phyloP scores from a whole-genome alignment of 2,797 vertebrate genomes.

The Tragopan temminckii region DNA sequence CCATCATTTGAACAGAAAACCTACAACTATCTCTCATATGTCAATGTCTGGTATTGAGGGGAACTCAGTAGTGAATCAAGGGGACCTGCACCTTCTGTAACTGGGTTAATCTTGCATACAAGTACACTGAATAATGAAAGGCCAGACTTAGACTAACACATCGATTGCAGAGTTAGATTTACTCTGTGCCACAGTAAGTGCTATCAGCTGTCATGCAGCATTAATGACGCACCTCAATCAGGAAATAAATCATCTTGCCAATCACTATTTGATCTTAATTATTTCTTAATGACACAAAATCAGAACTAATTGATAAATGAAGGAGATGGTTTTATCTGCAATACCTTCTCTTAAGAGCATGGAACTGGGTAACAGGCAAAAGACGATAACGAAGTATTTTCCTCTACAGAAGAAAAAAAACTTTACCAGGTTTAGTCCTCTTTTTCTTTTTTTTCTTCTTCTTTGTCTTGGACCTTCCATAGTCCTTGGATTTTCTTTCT shows the following conservation, averaged over 20 bases:
- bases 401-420: background rate
- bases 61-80: background rate
- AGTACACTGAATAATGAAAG: background rate
- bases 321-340: background rate
- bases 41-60: background rate
- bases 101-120: fast-evolving
- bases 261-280: background rate
- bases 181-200: background rate
- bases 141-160: background rate
- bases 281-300: background rate
- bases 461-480: constrained; percentile 90
- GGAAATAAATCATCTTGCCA: background rate
- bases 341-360: background rate
- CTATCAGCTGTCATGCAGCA: background rate
- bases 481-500: constrained; percentile 89
- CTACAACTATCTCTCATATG: background rate
- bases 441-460: constrained; percentile 97
- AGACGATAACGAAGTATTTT: background rate
- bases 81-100: background rate
- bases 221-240: background rate
- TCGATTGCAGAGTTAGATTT: background rate
- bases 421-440: constrained; percentile 89
- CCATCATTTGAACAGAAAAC: background rate
- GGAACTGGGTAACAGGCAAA: background rate
- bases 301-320: background rate